phyloP scores from a whole-genome alignment of 2,888 invertebrate species.

The Xestia ashworthii region DNA sequence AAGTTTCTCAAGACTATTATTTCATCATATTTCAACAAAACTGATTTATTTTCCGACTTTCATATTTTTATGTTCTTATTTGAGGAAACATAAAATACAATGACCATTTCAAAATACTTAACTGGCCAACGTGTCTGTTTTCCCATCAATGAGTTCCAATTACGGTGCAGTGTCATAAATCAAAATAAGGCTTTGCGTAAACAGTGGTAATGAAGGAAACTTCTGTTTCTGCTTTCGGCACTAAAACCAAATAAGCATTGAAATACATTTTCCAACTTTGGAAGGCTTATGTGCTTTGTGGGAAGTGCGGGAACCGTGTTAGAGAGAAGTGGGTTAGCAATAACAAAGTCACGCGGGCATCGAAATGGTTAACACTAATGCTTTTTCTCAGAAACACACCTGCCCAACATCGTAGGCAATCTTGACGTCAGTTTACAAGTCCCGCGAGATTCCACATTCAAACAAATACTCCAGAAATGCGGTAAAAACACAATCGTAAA shows the following conservation, averaged over 20 bases:
- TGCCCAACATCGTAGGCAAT: slow-evolving; percentile 52
- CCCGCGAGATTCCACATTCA: slow-evolving; percentile 55
- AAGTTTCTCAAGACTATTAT: neutral
- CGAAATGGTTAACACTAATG: slow-evolving; percentile 5
- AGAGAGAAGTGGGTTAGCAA: slow-evolving; percentile 45
- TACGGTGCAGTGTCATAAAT: slow-evolving; percentile 42
- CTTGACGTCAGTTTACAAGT: slow-evolving; percentile 55
- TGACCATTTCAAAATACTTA: slow-evolving; percentile 32
- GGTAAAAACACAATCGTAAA: slow-evolving; percentile 70
- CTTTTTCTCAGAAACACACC: slow-evolving; percentile 49
- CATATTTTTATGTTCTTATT: slow-evolving; percentile 33
- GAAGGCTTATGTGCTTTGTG: slow-evolving; percentile 46
- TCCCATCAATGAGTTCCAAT: slow-evolving; percentile 14
- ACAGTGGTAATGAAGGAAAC: slow-evolving; percentile 39
- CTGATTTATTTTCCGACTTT: slow-evolving; percentile 29
- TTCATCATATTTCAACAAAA: slow-evolving; percentile 13
- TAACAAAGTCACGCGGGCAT: slow-evolving; percentile 52
- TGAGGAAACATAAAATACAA: slow-evolving; percentile 47
- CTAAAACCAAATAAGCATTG: slow-evolving; percentile 45
- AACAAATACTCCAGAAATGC: slow-evolving; percentile 66
- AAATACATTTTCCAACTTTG: slow-evolving; percentile 54
- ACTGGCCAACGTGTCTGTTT: slow-evolving; percentile 2
- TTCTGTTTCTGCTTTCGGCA: slow-evolving; percentile 44
- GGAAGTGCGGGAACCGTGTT: slow-evolving; percentile 21
- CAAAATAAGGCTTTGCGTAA: slow-evolving; percentile 48